Percentiles rank a stretch among this genome's conserved stretches.
phyloP scores from a whole-genome alignment of 2,797 vertebrate genomes.

The Botia kubotai region DNA sequence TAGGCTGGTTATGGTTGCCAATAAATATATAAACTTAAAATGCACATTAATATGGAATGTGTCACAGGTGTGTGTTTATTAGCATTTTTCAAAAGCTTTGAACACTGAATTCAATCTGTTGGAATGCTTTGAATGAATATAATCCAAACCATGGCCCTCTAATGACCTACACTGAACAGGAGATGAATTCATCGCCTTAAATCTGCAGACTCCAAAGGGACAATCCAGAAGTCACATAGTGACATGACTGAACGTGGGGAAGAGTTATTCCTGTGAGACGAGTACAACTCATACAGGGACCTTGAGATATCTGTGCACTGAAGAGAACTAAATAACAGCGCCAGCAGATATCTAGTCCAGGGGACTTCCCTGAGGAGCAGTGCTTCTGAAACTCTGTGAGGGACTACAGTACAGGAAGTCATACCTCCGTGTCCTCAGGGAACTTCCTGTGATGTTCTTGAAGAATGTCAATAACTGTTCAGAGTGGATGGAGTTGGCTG shows the following conservation, averaged over 20 bases:
- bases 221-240: constrained; percentile 25
- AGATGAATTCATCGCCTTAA: background rate
- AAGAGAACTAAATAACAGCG: constrained; percentile 37
- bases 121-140: background rate
- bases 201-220: background rate
- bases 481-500: constrained; percentile 7
- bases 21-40: background rate
- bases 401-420: constrained; percentile 1
- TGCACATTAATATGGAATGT: background rate
- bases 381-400: constrained; percentile 11
- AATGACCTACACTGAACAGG: background rate
- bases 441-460: constrained; percentile 9
- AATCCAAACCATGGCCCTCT: background rate
- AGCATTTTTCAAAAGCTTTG: background rate
- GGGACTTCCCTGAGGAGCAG: constrained; percentile 25
- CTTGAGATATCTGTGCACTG: constrained; percentile 28
- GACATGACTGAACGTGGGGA: background rate
- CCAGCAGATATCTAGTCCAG: constrained; percentile 12
- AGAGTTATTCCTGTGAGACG: constrained; percentile 33
- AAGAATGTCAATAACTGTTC: constrained; percentile 1
- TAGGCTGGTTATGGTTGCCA: background rate
- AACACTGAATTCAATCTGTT: background rate
- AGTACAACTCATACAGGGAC: constrained; percentile 43
- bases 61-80: background rate
- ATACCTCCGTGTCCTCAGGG: background rate